phyloP scores from a whole-genome alignment of 2,797 vertebrate genomes.

The Macropus fuliginosus region DNA sequence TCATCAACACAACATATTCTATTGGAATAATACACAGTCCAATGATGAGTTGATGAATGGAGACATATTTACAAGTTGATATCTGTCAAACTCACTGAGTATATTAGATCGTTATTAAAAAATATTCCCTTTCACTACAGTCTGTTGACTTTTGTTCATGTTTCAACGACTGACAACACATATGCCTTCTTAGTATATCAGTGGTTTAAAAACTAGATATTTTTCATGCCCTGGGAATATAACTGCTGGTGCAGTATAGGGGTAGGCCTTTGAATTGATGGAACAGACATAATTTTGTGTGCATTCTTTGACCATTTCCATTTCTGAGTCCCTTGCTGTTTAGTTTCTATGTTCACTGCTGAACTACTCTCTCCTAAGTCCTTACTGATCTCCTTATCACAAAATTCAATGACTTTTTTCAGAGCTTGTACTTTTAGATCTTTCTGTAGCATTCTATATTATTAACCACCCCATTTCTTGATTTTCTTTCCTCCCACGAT shows the following conservation, averaged over 20 bases:
- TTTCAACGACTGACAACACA: neutral
- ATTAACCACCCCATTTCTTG: neutral
- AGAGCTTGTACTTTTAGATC: neutral
- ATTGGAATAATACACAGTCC: neutral
- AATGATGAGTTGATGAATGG: neutral
- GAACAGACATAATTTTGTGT: neutral
- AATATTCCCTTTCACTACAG: neutral
- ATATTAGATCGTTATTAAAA: neutral
- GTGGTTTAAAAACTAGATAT: neutral
- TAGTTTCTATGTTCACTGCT: neutral
- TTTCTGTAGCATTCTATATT: neutral
- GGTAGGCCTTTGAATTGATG: neutral
- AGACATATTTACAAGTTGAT: neutral
- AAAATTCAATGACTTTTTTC: neutral
- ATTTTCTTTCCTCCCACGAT: neutral
- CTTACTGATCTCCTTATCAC: neutral
- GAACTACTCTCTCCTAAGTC: neutral
- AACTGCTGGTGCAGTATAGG: neutral
- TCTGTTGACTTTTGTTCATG: neutral
- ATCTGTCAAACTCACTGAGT: neutral
- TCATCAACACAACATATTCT: neutral
- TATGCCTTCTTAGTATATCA: neutral
- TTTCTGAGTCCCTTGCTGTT: neutral
- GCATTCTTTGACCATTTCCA: neutral
- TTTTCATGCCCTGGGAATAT: neutral